Evolutionary conservation across 1,140 invertebrate species (phyloP).

Genomic region (Scaptomyza hsui): DNA sequence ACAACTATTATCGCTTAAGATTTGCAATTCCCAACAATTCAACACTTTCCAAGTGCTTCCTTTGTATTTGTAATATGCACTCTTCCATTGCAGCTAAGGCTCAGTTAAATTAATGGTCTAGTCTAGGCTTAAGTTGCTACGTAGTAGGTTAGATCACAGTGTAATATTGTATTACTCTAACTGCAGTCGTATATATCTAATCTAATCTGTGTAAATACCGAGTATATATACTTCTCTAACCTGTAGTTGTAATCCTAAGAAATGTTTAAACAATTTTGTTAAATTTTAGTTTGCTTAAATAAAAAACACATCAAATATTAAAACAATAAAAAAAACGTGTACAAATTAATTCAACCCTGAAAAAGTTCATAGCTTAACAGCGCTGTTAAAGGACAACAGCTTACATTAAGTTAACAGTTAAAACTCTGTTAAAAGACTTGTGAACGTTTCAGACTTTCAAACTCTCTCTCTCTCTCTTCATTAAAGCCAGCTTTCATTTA

Average conservation of each 20-base stretch:
- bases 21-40: conserved; percentile 57
- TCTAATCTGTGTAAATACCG: conserved; percentile 19
- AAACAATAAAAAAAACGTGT: neutral
- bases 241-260: conserved; percentile 35
- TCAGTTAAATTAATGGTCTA: conserved; percentile 79
- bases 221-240: conserved; percentile 48
- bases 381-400: too few relatives aligned
- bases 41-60: conserved; percentile 76
- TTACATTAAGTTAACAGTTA: too few relatives aligned
- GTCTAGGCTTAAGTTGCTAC: conserved; percentile 66
- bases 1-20: conserved; percentile 39
- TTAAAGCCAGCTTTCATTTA: neutral
- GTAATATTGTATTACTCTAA: conserved; percentile 43
- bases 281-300: conserved; percentile 76
- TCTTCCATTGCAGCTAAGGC: conserved; percentile 59
- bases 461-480: too few relatives aligned
- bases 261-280: conserved; percentile 74
- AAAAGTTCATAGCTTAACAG: neutral
- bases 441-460: too few relatives aligned
- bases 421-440: too few relatives aligned
- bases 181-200: conserved; percentile 47
- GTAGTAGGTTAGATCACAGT: conserved; percentile 17
- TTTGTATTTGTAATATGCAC: conserved; percentile 47
- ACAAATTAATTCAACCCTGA: neutral
- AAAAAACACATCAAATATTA: conserved; percentile 46